Evolutionary conservation across 2,888 invertebrate genomes (phyloP).

Genomic region (Tridacna gigas): DNA sequence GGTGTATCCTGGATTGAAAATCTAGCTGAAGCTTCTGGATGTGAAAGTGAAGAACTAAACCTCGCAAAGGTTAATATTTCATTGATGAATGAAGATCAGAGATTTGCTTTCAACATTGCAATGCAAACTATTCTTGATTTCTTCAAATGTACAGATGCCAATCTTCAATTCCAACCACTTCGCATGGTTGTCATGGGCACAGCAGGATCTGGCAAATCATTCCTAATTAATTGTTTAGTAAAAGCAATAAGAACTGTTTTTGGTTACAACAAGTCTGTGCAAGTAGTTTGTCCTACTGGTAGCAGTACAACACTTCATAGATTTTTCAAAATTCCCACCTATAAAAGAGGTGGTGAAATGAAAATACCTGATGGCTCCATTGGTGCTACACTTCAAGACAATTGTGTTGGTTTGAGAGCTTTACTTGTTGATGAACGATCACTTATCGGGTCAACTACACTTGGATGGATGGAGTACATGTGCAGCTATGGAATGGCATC

Average conservation of each 20-base stretch:
- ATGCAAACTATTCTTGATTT: conserved; percentile 34
- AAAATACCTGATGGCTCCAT: conserved; percentile 50
- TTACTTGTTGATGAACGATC: too few species aligned
- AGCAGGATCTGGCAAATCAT: conserved; percentile 53
- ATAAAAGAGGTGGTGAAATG: conserved; percentile 43
- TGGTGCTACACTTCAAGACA: conserved; percentile 55
- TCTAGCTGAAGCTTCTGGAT: too few species aligned
- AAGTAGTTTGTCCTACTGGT: conserved; percentile 49
- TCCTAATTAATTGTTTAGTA: conserved; percentile 46
- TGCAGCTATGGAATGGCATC: conserved; percentile 25
- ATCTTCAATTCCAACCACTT: conserved; percentile 45
- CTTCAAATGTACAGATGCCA: background rate
- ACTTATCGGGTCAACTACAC: too few species aligned
- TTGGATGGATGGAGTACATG: conserved; percentile 53
- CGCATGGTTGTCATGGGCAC: conserved; percentile 43
- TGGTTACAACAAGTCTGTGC: conserved; percentile 33
- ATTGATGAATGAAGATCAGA: conserved; percentile 25
- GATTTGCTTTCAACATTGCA: conserved; percentile 40
- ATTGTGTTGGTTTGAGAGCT: conserved; percentile 52
- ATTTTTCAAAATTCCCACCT: conserved; percentile 60
- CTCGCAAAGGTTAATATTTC: conserved; percentile 22
- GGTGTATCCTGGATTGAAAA: too few species aligned
- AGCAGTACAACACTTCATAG: conserved; percentile 60
- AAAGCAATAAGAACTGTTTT: conserved; percentile 24
- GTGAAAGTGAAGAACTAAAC: background rate